phyloP scores from a whole-genome alignment of 1,140 invertebrate species.

The Neodiprion lecontei region DNA sequence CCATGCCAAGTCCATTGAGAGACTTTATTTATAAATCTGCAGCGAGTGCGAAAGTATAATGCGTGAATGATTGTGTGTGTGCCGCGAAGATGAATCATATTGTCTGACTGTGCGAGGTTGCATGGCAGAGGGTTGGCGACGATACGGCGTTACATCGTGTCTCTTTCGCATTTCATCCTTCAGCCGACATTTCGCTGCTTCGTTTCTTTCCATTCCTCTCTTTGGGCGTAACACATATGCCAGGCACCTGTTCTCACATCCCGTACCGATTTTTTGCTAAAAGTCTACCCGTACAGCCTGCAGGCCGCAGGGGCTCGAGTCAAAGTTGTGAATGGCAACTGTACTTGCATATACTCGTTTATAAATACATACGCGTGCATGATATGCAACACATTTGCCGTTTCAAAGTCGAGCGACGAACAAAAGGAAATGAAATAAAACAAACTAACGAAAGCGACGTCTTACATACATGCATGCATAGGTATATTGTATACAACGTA shows the following conservation, averaged over 20 bases:
- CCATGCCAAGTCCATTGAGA: slow-evolving; percentile 37
- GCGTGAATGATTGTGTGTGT: neutral
- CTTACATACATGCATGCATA: neutral
- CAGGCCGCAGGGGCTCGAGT: neutral
- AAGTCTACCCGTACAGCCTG: neutral
- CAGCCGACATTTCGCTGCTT: neutral
- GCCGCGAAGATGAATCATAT: neutral
- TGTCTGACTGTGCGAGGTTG: neutral
- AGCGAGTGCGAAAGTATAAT: neutral
- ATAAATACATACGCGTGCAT: too few relatives aligned
- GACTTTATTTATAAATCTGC: slow-evolving; percentile 1
- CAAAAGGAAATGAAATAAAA: slow-evolving; percentile 10
- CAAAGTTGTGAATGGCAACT: slow-evolving; percentile 7
- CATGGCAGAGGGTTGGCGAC: neutral
- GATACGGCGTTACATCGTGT: neutral
- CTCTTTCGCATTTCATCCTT: slow-evolving; percentile 2
- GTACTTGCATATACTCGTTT: neutral
- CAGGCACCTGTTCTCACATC: slow-evolving; percentile 42
- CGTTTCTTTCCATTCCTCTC: neutral
- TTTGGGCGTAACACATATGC: slow-evolving; percentile 40
- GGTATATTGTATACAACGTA: neutral
- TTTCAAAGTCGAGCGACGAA: neutral
- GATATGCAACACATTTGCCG: too few relatives aligned
- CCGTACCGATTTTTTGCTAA: slow-evolving; percentile 28
- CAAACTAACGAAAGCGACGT: neutral